phyloP scores from a whole-genome alignment of 2,113 vertebrate species.

The Noctilio leporinus region DNA sequence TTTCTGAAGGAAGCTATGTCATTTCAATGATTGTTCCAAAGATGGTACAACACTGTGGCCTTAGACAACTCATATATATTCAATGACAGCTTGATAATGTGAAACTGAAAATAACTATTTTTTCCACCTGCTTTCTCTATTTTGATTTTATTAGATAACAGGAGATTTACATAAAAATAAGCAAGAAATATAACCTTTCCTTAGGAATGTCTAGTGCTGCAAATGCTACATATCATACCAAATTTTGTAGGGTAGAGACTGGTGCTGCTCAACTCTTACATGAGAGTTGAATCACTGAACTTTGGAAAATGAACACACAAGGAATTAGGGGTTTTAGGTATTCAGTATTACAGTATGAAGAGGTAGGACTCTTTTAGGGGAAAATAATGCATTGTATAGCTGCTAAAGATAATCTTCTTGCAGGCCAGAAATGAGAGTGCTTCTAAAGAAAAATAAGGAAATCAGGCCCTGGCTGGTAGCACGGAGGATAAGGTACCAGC shows the following conservation, averaged over 20 bases:
- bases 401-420: background rate
- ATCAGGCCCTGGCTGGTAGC: too few relatives aligned
- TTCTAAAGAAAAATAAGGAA: background rate
- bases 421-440: background rate
- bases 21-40: background rate
- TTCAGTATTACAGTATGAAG: background rate
- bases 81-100: background rate
- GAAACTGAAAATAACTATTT: background rate
- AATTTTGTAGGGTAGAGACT: background rate
- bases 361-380: background rate
- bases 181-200: background rate
- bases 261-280: fast-evolving
- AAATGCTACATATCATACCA: background rate
- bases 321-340: background rate
- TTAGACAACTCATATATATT: background rate
- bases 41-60: background rate
- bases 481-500: too few relatives aligned
- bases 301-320: background rate
- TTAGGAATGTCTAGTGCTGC: background rate
- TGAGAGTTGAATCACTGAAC: background rate
- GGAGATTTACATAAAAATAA: background rate
- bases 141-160: background rate
- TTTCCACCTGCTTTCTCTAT: background rate
- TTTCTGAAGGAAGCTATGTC: background rate
- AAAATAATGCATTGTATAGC: background rate